These are phyloP conservation scores for Papilio elwesi DNA, from an alignment of 2,888 invertebrate genomes.

Conservation along the genomic window DNA sequence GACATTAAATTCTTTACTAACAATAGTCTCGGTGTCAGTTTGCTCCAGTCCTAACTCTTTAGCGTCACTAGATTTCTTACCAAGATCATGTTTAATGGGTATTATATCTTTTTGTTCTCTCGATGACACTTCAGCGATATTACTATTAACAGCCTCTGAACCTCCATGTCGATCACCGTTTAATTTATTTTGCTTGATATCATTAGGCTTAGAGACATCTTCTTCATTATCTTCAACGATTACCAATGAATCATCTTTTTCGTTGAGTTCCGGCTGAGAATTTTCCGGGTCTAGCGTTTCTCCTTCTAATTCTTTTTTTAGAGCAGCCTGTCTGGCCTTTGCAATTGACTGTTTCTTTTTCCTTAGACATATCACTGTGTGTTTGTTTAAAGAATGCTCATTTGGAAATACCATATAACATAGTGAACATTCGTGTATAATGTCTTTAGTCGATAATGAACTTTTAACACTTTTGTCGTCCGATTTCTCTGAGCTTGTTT, in stretches of 20 bases:
- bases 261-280: constrained; percentile 42
- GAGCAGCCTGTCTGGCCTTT: constrained; percentile 53
- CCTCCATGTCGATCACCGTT: constrained; percentile 40
- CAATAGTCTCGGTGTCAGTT: constrained; percentile 40
- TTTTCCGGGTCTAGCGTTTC: constrained; percentile 42
- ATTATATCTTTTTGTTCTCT: constrained; percentile 7
- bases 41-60: constrained; percentile 14
- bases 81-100: constrained; percentile 14
- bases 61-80: not conserved
- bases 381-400: constrained; percentile 78
- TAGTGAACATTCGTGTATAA: constrained; percentile 80
- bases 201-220: constrained; percentile 20
- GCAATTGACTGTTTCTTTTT: constrained; percentile 71
- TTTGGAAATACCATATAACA: constrained; percentile 83
- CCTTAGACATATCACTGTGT: constrained; percentile 69
- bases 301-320: constrained; percentile 48
- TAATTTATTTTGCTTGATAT: constrained; percentile 42
- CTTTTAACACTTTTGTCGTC: constrained; percentile 77
- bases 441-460: constrained; percentile 75
- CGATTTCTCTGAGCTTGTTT: constrained; percentile 73
- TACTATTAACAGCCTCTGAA: not conserved
- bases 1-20: constrained; percentile 41
- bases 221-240: constrained; percentile 42
- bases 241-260: constrained; percentile 34
- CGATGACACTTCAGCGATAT: not conserved